Percentiles rank a stretch among this genome's conserved stretches.
Evolutionary conservation across 2,888 invertebrate species (phyloP).

Genomic region (Syrphus vitripennis): DNA sequence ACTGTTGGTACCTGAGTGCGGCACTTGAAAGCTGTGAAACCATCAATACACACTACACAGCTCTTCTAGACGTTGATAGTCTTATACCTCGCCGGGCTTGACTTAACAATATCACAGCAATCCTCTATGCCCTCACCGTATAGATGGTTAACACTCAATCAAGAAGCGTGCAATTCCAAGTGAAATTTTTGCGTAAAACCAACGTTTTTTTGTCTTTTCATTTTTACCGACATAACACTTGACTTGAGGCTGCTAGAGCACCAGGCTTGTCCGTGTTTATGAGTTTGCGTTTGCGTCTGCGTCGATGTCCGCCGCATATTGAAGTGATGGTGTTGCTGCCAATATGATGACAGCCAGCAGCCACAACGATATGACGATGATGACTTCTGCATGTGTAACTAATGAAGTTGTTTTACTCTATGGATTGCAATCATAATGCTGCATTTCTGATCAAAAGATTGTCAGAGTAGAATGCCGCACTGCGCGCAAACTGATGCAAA

Average conservation of each 20-base stretch:
- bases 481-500: not conserved
- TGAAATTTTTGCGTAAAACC: slow-evolving; percentile 38
- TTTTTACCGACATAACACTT: slow-evolving; percentile 27
- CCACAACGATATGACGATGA: slow-evolving; percentile 20
- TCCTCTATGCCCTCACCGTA: slow-evolving; percentile 28
- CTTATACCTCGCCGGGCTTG: not conserved
- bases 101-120: slow-evolving; percentile 31
- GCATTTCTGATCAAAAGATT: slow-evolving; percentile 58
- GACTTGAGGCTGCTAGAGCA: not conserved
- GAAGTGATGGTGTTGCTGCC: slow-evolving; percentile 20
- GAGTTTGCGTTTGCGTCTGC: not conserved
- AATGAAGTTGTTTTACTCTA: slow-evolving; percentile 66
- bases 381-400: slow-evolving; percentile 61
- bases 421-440: slow-evolving; percentile 61
- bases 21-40: slow-evolving; percentile 43
- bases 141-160: slow-evolving; percentile 66
- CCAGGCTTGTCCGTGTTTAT: not conserved
- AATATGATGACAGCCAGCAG: slow-evolving; percentile 35
- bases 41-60: slow-evolving; percentile 30
- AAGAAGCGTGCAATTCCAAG: slow-evolving; percentile 65
- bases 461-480: slow-evolving; percentile 13
- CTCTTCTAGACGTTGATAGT: slow-evolving; percentile 17
- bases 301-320: not conserved
- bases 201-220: slow-evolving; percentile 8
- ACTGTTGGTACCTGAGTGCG: not conserved